Conservation (phyloP, 2,888 invertebrate genomes). For the Parnassius glacialis region DNA sequence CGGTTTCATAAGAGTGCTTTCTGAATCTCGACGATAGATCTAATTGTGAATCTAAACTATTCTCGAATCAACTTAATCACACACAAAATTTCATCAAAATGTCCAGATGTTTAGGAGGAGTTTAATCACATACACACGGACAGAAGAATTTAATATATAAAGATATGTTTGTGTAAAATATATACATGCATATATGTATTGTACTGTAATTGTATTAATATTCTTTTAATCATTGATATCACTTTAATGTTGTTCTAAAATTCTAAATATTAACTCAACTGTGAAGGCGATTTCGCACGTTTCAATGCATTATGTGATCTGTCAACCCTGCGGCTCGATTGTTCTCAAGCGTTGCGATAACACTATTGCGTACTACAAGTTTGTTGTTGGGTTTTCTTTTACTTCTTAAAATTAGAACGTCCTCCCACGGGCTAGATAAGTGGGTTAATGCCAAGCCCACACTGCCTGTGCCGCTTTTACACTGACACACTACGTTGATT, state of each 20-base stretch:
- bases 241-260: slow-evolving; percentile 14
- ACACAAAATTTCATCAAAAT: no score
- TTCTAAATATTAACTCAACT: slow-evolving; percentile 9
- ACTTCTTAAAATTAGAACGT: slow-evolving; percentile 67
- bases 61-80: no score
- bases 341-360: slow-evolving; percentile 61
- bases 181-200: neutral
- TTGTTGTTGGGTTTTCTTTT: slow-evolving; percentile 43
- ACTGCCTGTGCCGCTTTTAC: slow-evolving; percentile 29
- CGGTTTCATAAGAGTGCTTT: no score
- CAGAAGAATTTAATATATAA: no score
- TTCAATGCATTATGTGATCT: slow-evolving; percentile 13
- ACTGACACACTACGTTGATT: neutral
- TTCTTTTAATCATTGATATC: neutral
- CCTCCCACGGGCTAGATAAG: slow-evolving; percentile 71
- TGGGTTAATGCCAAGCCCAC: slow-evolving; percentile 78
- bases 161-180: no score
- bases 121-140: no score
- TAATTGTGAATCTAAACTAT: no score
- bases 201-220: neutral
- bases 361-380: slow-evolving; percentile 52
- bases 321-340: slow-evolving; percentile 35
- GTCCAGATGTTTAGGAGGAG: no score
- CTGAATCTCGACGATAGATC: no score
- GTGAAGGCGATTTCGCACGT: slow-evolving; percentile 24